phyloP scores from a whole-genome alignment of 2,888 invertebrate genomes.

The Torymus auratus region DNA sequence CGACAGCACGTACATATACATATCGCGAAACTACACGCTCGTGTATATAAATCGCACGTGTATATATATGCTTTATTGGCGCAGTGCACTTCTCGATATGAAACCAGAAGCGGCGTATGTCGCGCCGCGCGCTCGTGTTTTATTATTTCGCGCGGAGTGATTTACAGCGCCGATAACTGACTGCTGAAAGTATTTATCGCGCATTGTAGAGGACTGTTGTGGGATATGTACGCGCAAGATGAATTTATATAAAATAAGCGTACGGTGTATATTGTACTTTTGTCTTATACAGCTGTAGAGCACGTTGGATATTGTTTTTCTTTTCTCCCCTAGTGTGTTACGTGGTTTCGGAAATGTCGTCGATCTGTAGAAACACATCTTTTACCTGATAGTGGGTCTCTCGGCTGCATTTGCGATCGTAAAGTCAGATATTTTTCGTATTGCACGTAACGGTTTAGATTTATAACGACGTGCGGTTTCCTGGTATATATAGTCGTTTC shows the following conservation, averaged over 20 bases:
- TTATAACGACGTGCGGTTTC: too few species aligned
- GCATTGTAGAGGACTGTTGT: background rate
- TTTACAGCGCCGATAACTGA: background rate
- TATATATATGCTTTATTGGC: constrained; percentile 26
- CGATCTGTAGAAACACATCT: background rate
- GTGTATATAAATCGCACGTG: constrained; percentile 32
- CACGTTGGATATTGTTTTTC: too few species aligned
- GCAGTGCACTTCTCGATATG: background rate
- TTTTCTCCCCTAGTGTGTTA: too few species aligned
- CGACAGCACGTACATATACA: background rate
- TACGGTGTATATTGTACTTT: background rate
- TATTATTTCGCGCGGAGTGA: constrained; percentile 26
- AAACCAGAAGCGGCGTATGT: constrained; percentile 5
- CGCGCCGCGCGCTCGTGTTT: background rate
- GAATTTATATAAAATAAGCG: background rate
- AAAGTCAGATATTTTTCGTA: too few species aligned
- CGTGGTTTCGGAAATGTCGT: too few species aligned
- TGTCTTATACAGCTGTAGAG: background rate
- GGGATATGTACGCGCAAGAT: background rate
- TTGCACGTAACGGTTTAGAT: too few species aligned
- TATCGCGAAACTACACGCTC: constrained; percentile 6
- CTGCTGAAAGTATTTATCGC: background rate
- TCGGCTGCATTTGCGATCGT: too few species aligned
- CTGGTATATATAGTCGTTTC: too few species aligned
- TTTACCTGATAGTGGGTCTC: background rate